Evolutionary conservation across 2,888 invertebrate genomes (phyloP), one percentile per base, ranked within the genome.

Genomic region (Spialia ferax): DNA sequence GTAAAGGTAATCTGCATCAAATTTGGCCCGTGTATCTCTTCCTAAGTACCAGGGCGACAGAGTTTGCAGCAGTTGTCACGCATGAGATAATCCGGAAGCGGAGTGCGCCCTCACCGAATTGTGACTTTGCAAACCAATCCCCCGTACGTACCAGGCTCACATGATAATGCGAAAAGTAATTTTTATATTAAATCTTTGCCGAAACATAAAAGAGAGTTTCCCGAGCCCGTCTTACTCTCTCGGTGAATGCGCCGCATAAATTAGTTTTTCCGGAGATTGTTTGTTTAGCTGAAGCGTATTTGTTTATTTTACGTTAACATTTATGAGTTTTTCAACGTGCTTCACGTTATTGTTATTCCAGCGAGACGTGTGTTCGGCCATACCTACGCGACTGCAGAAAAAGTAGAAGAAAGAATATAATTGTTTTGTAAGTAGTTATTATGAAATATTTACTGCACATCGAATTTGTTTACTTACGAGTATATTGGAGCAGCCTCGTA

Each of bases 201-300:
- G 83, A 88, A 91, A 91, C 89, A 91, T 89, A 88, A 91, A 90
- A 91, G 91, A 87, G 85, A 86, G 82, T 84, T 86, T 84, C 83
- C 78, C 78, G 74, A 75, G 77, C 82, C 78, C 80, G 83, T 85
- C 83, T 88, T 83, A 78, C 83, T 83, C 74, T 81, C 82, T 82
- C 84, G 81, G 75, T 82, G 84, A 85, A 84, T 87, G 83, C 86
- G 81, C 84, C 83, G 88, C 87, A 91, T 90, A 92, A 92, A 93
- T 93, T 93, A 93, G 92, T 93, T 92, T 89, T 85, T 72, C 83
- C 88, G 86, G 87, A 89, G 86, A 91, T 90, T 91, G 92, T 91
- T 90, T 90, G 87, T 83, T 81, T 86, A 84, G 83, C 82, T 82
- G 78, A 82, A 81, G 86, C 81, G 83, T 81, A 86, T 78, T 83